Evolutionary conservation across 1,140 invertebrate genomes (phyloP).

Genomic region (Cyclina sinensis): DNA sequence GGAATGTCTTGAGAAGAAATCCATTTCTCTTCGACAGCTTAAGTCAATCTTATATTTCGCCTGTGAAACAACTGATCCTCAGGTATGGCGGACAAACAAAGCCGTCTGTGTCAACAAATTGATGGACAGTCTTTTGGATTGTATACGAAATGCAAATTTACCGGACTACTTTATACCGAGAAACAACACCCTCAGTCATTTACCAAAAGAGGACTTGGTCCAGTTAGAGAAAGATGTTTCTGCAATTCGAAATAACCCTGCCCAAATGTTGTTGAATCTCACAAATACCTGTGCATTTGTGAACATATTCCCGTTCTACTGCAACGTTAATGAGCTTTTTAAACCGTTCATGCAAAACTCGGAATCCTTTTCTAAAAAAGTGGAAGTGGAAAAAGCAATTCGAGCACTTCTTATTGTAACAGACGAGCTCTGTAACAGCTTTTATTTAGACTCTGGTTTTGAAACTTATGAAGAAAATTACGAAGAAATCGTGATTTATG

Average conservation of each 20-base stretch:
- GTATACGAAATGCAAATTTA: constrained; percentile 48
- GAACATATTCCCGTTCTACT: constrained; percentile 64
- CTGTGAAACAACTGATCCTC: constrained; percentile 56
- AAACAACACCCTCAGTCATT: constrained; percentile 63
- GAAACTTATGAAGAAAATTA: constrained; percentile 42
- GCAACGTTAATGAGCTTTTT: constrained; percentile 56
- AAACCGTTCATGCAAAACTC: constrained; percentile 53
- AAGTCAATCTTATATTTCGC: constrained; percentile 62
- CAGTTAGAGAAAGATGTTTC: constrained; percentile 5
- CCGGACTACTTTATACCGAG: constrained; percentile 61
- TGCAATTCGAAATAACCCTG: constrained; percentile 33
- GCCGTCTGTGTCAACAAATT: constrained; percentile 48
- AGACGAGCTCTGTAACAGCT: constrained; percentile 60
- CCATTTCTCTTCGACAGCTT: constrained; percentile 30
- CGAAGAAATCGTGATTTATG: constrained; percentile 51
- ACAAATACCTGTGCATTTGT: constrained; percentile 46
- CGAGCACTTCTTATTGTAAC: constrained; percentile 40
- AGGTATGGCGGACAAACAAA: constrained; percentile 54
- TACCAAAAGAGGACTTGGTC: constrained; percentile 43
- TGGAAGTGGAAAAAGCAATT: constrained; percentile 29
- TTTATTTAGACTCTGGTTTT: constrained; percentile 66
- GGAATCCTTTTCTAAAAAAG: constrained; percentile 30
- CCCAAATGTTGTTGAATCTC: constrained; percentile 8
- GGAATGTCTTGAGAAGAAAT: constrained; percentile 41
- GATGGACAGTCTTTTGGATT: constrained; percentile 38